phyloP scores from a whole-genome alignment of 2,797 vertebrate genomes.

The Cheirogaleus major region DNA sequence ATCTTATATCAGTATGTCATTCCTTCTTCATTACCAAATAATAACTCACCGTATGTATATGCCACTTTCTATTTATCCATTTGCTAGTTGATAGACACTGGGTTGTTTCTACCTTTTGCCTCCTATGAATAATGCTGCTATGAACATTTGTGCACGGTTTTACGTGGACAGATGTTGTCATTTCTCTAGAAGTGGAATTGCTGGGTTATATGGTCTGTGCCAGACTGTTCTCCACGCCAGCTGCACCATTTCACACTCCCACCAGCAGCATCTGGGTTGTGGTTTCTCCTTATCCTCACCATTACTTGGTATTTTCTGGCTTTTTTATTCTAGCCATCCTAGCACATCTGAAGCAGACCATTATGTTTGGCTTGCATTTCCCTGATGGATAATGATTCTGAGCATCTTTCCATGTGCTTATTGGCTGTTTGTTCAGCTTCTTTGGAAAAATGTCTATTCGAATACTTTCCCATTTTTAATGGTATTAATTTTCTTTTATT shows the following conservation, averaged over 20 bases:
- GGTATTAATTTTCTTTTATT: background rate
- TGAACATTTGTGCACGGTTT: background rate
- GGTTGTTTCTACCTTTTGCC: background rate
- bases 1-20: background rate
- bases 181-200: background rate
- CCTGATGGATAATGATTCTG: no score
- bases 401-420: background rate
- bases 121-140: background rate
- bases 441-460: background rate
- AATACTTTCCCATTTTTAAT: background rate
- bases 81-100: background rate
- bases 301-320: no score
- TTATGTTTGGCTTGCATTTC: no score
- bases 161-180: background rate
- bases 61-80: background rate
- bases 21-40: background rate
- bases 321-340: no score
- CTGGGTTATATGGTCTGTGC: background rate
- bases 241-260: background rate
- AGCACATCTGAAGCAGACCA: no score
- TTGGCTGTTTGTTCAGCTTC: background rate
- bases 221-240: background rate
- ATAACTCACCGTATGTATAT: background rate
- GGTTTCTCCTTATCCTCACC: background rate
- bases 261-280: fast-evolving